Base-by-base conservation (phyloP, 2,797 vertebrate species). In the Pantherophis alleghaniensis region DNA sequence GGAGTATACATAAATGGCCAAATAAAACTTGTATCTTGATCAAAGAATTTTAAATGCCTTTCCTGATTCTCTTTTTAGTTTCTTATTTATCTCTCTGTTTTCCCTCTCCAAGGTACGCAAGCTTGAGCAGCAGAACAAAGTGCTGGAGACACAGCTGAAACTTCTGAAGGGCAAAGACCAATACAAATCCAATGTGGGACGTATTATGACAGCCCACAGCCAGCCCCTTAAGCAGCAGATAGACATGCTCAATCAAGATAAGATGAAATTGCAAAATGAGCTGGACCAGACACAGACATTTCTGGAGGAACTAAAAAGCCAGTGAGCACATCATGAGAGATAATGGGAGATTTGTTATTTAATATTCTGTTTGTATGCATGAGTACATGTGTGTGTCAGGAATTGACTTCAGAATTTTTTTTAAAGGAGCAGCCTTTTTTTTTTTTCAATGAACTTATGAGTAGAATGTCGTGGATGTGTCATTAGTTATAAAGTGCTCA, bases 111-210 rank as follows among this genome's bases (percentile, higher is more conserved):
- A 98, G 98, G 96, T 98, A 37, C 98, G 98, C 59, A 9, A 96
- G 22, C 96, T 98, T 91, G 98, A 98, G 95, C 95, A 97, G 13
- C 95, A 98, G 95, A 98, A 98, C 88, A 97, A 95, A 69, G 94
- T 95, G 88, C 96, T 98, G 0, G 96, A 97, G 32, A 97, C 95
- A 0, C 97, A 97, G 91, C 96, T 98, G 96, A 97, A 96, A 28
- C 97, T 98, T 92, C 96, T 98, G 26, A 97, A 95, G 94, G 96
- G 96, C n/a, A 96, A 97, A 91, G 97, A 97, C 87, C 79, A 91
- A 86, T 98, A 98, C 91, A 94, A 96, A 9, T 98, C 97, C 2
- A 98, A 97, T 11, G 89, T 98, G 1, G 96, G 98, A 0, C 95
- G 96, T 12, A 90, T 98, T 1, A 97, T 98, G 83, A 95, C 28